Base-by-base conservation (phyloP, 2,113 vertebrate species). In the Microtus montanus region DNA sequence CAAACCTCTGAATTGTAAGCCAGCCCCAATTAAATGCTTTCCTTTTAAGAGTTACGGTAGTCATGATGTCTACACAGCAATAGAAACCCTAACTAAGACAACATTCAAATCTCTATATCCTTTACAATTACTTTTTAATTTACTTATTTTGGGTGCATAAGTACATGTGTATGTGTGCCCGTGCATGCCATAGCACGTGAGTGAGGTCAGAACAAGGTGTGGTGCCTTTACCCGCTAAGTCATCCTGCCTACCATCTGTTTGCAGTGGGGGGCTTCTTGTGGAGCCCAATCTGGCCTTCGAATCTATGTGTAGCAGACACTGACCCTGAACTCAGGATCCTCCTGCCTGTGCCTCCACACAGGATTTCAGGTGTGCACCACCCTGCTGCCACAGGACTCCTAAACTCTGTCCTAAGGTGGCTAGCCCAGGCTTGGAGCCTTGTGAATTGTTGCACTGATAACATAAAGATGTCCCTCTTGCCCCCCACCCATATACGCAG, bases 401-500 rank as follows among this genome's bases (percentile, higher is more conserved):
- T 61, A 38, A 75, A 75, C 63, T n/a, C 82, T 49, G 54, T 73
- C 33, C 49, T 79, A 41, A 70, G 77, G 33, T 30, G 38, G 19
- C 13, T 26, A 47, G 44, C 87, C 47, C 38, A 85, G 30, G 20
- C 20, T 38, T 20, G 35, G 24, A 83, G 66, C 26, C 47, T 33
- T 47, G 24, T 77, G 30, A 86, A 66, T 30, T 49, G 84, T 49
- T 70, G 64, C 17, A 3, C 3, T 87, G 52, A n/a, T 44, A 14
- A 58, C 68, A 17, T 20, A 28, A 33, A 30, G 41, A 35, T 10
- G 0, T 20, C 26, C 22, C 24, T 52, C 71, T 22, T 20, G 17
- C 19, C n/a, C 41, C 38, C 12, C n/a, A 17, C 35, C 24, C 14
- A 13, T 33, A 35, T 0, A 3, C 35, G 1, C 1, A 0, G 1